Base-by-base conservation (phyloP, 2,797 vertebrate genomes). In the Bovichtus diacanthus region DNA sequence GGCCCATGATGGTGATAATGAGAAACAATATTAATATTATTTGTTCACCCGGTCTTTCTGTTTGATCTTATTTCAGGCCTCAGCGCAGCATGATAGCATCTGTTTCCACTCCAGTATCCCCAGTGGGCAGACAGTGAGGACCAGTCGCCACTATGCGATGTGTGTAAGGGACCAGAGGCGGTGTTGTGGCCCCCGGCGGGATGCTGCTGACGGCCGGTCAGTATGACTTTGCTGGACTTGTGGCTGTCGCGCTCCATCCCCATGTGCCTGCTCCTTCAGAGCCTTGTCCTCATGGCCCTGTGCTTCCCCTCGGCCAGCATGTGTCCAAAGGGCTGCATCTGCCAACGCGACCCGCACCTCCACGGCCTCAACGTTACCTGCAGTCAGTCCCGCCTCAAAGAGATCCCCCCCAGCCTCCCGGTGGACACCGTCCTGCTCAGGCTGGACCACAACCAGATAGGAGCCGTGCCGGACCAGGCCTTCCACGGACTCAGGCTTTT, bases 251-350 rank as follows among this genome's bases (percentile, higher is more conserved):
- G 96, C 84, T 98, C 97, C 94, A 96, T 99, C 96, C 97, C 98
- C 96, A 98, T 98, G 97, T 98, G 97, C 96, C 96, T 99, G 92
- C 96, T 99, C 90, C 95, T 99, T 83, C 97, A 99, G 93, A 99
- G 98, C 93, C 97, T 99, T 94, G 97, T 99, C 88, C 97, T 99
- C 88, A 97, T 99, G 97, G 97, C 97, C 94, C 95, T 98, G 94
- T 99, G 97, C 95, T 98, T 99, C 93, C 97, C 98, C 90, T 97
- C 98, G 81, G 97, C 98, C 95, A 97, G 97, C 96, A 97, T 99
- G 97, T 99, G 98, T 94, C 98, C 97, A 9, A 98, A 98, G 92
- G 97, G 97, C 92, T 99, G 98, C 92, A 90, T 96, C 81, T 99
- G 98, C 92, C 97, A 96, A 85, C 97, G 93, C 67, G 97, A 97